phyloP scores from a whole-genome alignment of 2,888 invertebrate genomes.

The Actias luna region DNA sequence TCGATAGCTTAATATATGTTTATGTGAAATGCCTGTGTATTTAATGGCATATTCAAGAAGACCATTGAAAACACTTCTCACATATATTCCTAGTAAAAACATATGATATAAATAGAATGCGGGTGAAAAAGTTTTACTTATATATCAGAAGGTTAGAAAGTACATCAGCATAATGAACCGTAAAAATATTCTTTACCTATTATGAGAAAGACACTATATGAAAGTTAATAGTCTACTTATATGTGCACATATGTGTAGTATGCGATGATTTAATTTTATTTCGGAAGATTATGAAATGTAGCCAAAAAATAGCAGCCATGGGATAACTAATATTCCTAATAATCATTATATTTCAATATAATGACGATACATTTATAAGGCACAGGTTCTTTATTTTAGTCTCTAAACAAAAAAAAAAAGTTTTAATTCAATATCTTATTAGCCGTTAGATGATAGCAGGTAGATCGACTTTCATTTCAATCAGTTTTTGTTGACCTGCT shows the following conservation, averaged over 20 bases:
- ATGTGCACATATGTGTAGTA: no score
- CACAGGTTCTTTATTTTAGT: not conserved
- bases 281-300: no score
- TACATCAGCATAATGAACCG: no score
- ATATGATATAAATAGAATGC: not conserved
- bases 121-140: not conserved
- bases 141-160: no score
- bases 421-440: constrained; percentile 17
- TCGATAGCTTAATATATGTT: constrained; percentile 12
- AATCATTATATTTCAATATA: not conserved
- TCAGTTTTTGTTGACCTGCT: constrained; percentile 24
- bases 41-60: not conserved
- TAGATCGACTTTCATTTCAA: constrained; percentile 25
- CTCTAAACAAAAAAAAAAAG: constrained; percentile 13
- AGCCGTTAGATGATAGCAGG: constrained; percentile 12
- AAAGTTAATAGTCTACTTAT: no score
- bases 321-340: not conserved
- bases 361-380: not conserved
- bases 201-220: not conserved
- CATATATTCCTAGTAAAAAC: not conserved
- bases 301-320: not conserved
- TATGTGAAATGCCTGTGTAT: not conserved
- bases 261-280: no score
- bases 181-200: not conserved
- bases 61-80: not conserved